phyloP scores from a whole-genome alignment of 2,888 invertebrate species.

The Unio delphinus region DNA sequence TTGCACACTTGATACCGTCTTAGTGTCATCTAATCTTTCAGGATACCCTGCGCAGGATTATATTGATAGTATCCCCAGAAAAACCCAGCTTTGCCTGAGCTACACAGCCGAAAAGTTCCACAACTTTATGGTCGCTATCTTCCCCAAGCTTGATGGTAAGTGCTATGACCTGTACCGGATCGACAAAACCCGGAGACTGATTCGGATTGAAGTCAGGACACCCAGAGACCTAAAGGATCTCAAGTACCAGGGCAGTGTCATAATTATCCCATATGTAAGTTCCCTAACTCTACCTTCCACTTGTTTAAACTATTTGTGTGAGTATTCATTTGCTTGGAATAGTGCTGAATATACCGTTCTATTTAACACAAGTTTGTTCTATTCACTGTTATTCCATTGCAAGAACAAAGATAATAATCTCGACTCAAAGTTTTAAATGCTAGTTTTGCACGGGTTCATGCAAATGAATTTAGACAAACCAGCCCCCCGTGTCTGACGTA shows the following conservation, averaged over 20 bases:
- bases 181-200: constrained; percentile 46
- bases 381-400: too few species aligned
- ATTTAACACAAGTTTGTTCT: too few species aligned
- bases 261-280: constrained; percentile 54
- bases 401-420: too few species aligned
- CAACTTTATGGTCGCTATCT: constrained; percentile 28
- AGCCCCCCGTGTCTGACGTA: too few species aligned
- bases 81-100: constrained; percentile 40
- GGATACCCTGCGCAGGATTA: constrained; percentile 47
- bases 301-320: too few species aligned
- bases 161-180: constrained; percentile 45
- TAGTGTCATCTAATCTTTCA: constrained; percentile 4
- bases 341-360: too few species aligned
- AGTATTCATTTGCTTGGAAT: too few species aligned
- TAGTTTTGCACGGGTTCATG: too few species aligned
- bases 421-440: too few species aligned
- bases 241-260: constrained; percentile 50
- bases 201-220: constrained; percentile 39
- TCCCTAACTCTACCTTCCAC: background rate
- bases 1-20: too few species aligned
- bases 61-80: constrained; percentile 39
- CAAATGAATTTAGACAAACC: too few species aligned
- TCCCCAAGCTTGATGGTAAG: constrained; percentile 36
- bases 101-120: constrained; percentile 33
- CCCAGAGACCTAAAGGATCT: constrained; percentile 46